A percentile compares a stretch with the other conserved stretches of the same genome.
Conservation (phyloP, 2,113 vertebrate species). For the Sclerurus mexicanus region DNA sequence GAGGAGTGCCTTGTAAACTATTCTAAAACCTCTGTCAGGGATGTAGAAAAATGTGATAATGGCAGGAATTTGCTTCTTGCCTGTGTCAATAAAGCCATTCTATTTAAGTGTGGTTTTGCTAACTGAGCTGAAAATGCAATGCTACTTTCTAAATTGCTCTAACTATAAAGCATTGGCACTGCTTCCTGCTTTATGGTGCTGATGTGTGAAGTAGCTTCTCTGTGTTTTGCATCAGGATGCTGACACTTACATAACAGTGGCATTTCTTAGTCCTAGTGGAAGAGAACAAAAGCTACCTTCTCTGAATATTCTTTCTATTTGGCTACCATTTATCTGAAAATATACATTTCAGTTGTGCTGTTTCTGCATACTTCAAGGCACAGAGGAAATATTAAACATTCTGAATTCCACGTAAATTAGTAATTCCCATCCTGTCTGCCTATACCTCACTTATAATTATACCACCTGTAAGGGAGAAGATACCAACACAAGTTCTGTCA, state of each 20-base stretch:
- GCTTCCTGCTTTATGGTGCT: background rate
- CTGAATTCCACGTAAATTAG: background rate
- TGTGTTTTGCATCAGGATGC: background rate
- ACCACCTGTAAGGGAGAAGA: background rate
- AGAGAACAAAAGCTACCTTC: background rate
- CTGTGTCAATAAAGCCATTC: background rate
- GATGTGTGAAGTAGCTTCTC: background rate
- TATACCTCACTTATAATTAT: background rate
- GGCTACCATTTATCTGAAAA: background rate
- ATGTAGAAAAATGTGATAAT: background rate
- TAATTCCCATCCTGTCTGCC: background rate
- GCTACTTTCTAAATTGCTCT: background rate
- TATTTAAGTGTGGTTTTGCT: background rate
- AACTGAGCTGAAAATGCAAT: conserved; percentile 3
- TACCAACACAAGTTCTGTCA: background rate
- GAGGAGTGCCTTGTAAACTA: background rate
- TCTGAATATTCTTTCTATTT: background rate
- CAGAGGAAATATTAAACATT: background rate
- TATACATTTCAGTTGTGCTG: background rate
- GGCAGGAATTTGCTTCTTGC: background rate
- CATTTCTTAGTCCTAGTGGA: conserved; percentile 7
- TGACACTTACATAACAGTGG: background rate
- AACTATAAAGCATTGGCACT: background rate
- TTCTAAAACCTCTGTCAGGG: background rate
- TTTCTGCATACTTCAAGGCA: background rate